Evolutionary conservation across 2,888 invertebrate species (phyloP), one percentile per base, ranked within the genome.

Genomic region (Petrolisthes cinctipes): DNA sequence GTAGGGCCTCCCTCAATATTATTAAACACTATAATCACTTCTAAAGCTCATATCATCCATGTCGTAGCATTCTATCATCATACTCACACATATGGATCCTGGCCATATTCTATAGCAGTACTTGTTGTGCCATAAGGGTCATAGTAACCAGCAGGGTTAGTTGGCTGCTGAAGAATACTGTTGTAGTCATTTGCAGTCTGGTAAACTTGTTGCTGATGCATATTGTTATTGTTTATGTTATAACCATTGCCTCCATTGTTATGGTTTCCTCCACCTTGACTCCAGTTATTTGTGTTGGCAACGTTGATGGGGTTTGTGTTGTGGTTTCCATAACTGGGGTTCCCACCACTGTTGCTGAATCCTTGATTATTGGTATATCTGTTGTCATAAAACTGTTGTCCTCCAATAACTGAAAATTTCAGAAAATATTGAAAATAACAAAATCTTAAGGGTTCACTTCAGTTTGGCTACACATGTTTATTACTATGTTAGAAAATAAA

Each of bases 61-160:
- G 37, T 37, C 37, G 37, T 37, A 37, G 2, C 37, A 37, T 37
- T 37, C 37, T 37, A 37, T 37, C 37, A 37, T 37, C 37, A 37
- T 37, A 81, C 86, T 82, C 54, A 86, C 86, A 76, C 71, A n/a
- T 86, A 82, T 14, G 82, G 17, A 14, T 86, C 82, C 5, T 75
- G 23, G n/a, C 53, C 14, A n/a, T 75, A 76, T 61, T 86, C 86
- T 17, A 53, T 5, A 9, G 82, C 1, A 37, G 37, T 37, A 37
- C 2, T 37, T 7, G 14, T 54, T 6, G 14, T 61, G 9, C 4
- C 17, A 23, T 82, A 86, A 11, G n/a, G 73, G 53, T 57, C 61
- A 75, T 78, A 78, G 75, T 53, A 17, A 23, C 54, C 66, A 7
- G 53, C 20, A 76, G 54, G 61, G 54, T 51, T 53, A 20, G 20